A percentile compares a stretch with the other conserved stretches of the same genome.
These are phyloP conservation scores for Amblyopsis rosae DNA, from an alignment of 2,113 vertebrate genomes.

Conservation along the genomic window DNA sequence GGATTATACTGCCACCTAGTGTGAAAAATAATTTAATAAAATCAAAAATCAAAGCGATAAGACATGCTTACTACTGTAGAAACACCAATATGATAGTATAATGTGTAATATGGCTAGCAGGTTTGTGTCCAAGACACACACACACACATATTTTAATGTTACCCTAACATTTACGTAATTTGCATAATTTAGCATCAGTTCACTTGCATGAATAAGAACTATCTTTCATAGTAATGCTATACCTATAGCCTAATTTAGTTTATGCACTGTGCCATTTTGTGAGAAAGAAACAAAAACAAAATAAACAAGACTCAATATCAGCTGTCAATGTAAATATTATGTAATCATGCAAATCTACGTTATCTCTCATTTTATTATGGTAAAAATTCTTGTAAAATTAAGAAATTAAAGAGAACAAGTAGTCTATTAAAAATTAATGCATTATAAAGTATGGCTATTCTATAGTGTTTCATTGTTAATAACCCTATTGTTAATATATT, in stretches of 20 bases:
- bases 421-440: constrained; percentile 27
- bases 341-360: constrained; percentile 11
- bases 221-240: too few species aligned
- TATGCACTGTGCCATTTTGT: too few species aligned
- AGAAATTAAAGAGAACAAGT: constrained; percentile 24
- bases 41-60: background rate
- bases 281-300: too few species aligned
- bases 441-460: constrained; percentile 44
- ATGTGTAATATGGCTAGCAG: too few species aligned
- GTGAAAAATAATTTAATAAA: constrained; percentile 4
- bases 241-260: too few species aligned
- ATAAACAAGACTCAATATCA: background rate
- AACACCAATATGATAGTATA: too few species aligned
- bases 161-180: too few species aligned
- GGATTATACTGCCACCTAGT: constrained; percentile 55
- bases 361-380: constrained; percentile 51
- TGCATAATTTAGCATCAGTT: too few species aligned
- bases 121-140: too few species aligned
- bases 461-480: constrained; percentile 20
- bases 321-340: background rate
- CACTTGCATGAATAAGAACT: too few species aligned
- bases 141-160: too few species aligned
- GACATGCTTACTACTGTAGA: too few species aligned
- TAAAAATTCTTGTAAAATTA: constrained; percentile 44
- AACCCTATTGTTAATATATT: constrained; percentile 10